phyloP scores from a whole-genome alignment of 2,113 vertebrate species.

The Solea senegalensis region DNA sequence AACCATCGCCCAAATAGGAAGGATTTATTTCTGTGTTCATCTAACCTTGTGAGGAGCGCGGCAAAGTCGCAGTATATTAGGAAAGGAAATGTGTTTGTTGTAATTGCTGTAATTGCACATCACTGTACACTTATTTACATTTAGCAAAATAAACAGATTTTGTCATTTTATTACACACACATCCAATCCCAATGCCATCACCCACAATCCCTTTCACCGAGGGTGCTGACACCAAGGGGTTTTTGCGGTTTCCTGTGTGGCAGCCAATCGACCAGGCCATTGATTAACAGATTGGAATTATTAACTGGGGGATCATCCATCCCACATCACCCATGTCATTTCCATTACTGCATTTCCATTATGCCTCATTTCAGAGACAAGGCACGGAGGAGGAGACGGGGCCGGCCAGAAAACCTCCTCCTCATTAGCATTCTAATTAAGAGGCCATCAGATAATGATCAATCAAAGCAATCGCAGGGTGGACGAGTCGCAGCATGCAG shows the following conservation, averaged over 20 bases:
- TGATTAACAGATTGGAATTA: slow-evolving; percentile 86
- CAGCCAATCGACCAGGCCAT: slow-evolving; percentile 76
- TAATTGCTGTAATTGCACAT: slow-evolving; percentile 22
- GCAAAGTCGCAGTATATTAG: slow-evolving; percentile 32
- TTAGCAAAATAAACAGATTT: neutral
- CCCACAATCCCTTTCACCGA: slow-evolving; percentile 65
- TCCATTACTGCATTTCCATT: slow-evolving; percentile 78
- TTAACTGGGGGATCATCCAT: slow-evolving; percentile 85
- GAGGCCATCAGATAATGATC: slow-evolving; percentile 82
- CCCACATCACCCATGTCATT: slow-evolving; percentile 76
- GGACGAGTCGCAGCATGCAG: slow-evolving; percentile 59
- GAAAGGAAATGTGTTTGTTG: slow-evolving; percentile 9
- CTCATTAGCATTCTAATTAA: slow-evolving; percentile 86
- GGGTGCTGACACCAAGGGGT: slow-evolving; percentile 66
- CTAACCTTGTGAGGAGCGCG: slow-evolving; percentile 63
- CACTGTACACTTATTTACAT: slow-evolving; percentile 4
- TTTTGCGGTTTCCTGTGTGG: slow-evolving; percentile 23
- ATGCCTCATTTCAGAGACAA: slow-evolving; percentile 67
- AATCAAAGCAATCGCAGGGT: slow-evolving; percentile 73
- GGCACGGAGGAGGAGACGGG: slow-evolving; percentile 36
- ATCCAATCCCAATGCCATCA: slow-evolving; percentile 20
- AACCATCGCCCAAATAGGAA: slow-evolving; percentile 29
- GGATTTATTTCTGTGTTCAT: slow-evolving; percentile 53
- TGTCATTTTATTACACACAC: no score
- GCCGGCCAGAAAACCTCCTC: slow-evolving; percentile 43